Evolutionary conservation across 2,797 vertebrate genomes (phyloP).

Genomic region (Bufotes viridis): DNA sequence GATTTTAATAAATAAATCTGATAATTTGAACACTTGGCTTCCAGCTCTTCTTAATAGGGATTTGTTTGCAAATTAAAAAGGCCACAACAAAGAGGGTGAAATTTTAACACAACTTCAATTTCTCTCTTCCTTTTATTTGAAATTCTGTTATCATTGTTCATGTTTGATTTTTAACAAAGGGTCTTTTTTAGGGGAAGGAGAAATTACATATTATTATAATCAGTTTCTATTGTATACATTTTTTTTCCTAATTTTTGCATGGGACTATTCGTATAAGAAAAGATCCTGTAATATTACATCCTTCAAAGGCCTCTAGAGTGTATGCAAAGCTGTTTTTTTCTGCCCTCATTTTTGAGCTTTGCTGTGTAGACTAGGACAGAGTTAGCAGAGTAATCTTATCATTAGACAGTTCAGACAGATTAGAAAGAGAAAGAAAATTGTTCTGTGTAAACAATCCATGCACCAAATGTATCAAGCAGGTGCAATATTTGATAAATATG

Average conservation of each 20-base stretch:
- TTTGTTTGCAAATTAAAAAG: constrained; percentile 38
- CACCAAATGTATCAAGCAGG: no score
- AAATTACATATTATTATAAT: not conserved
- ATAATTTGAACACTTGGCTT: constrained; percentile 52
- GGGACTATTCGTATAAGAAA: not conserved
- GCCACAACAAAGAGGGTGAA: not conserved
- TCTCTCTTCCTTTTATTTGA: not conserved
- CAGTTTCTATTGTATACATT: not conserved
- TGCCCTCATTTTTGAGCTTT: no score
- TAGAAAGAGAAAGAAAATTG: no score
- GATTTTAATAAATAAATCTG: constrained; percentile 54
- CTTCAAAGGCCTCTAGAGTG: no score
- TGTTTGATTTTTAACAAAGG: not conserved
- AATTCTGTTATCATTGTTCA: not conserved
- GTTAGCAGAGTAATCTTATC: no score
- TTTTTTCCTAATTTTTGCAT: not conserved
- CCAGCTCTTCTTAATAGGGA: constrained; percentile 26
- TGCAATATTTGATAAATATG: no score
- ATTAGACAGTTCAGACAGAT: no score
- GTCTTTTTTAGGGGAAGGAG: not conserved
- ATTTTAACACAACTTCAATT: not conserved
- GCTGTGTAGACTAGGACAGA: no score
- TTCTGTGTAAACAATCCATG: no score
- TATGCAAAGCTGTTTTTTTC: no score
- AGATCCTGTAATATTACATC: no score